Evolutionary conservation across 2,888 invertebrate genomes (phyloP).

Genomic region (Argynnis bischoffii): DNA sequence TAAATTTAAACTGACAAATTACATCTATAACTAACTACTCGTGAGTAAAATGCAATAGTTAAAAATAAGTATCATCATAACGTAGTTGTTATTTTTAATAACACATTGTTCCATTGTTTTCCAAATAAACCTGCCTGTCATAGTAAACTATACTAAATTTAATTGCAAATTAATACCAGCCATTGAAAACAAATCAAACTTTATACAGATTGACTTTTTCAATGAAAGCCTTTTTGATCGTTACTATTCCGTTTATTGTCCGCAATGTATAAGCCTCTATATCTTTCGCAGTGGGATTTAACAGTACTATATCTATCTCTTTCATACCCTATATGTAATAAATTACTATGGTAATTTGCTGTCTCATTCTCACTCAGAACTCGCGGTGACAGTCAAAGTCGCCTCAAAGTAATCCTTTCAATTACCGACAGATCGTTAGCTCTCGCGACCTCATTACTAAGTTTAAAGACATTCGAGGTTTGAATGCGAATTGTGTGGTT

Average conservation of each 20-base stretch:
- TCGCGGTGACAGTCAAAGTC: constrained; percentile 21
- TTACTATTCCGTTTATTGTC: constrained; percentile 10
- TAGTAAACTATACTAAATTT: not conserved
- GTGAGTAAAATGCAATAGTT: not conserved
- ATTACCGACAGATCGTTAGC: constrained; percentile 32
- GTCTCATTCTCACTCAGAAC: constrained; percentile 18
- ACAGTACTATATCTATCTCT: constrained; percentile 8
- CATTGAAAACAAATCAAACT: not conserved
- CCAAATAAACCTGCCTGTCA: not conserved
- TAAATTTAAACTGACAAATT: no score
- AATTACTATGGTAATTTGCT: not conserved
- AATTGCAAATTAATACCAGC: not conserved
- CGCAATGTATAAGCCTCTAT: no score
- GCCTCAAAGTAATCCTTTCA: constrained; percentile 30
- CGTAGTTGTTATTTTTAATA: constrained; percentile 2
- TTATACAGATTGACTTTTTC: constrained; percentile 2
- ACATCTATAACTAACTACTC: no score
- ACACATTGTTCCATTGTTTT: constrained; percentile 19
- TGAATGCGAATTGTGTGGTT: constrained; percentile 14
- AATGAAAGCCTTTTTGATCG: constrained; percentile 12
- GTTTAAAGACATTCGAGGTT: constrained; percentile 20
- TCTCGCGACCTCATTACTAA: constrained; percentile 24
- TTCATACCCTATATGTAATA: not conserved
- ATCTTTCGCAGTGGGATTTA: no score
- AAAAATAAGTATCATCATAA: constrained; percentile 8